These are phyloP conservation scores for Lethocerus indicus DNA, from an alignment of 1,140 invertebrate species.

Conservation along the genomic window DNA sequence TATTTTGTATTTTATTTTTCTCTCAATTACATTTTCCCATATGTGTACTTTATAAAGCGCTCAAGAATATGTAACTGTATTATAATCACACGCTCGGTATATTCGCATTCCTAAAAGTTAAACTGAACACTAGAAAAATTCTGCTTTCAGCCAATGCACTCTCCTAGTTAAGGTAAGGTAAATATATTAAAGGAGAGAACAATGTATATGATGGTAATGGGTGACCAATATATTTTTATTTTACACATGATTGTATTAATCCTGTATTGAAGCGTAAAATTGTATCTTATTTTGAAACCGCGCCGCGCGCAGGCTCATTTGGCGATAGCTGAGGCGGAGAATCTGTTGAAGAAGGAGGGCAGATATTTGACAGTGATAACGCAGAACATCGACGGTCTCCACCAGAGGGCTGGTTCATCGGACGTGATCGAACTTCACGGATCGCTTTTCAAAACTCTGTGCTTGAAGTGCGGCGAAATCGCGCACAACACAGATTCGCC, in stretches of 20 bases:
- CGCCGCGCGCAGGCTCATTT: constrained; percentile 73
- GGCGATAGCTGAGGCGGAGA: constrained; percentile 63
- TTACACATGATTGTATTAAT: not conserved
- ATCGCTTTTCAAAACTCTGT: constrained; percentile 66
- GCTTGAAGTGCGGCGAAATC: constrained; percentile 56
- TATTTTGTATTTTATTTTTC: no score
- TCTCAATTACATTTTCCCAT: no score
- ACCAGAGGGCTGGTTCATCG: constrained; percentile 61
- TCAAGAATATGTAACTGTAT: no score
- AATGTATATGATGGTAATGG: not conserved
- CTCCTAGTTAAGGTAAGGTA: no score
- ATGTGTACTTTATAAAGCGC: no score
- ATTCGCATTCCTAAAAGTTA: no score
- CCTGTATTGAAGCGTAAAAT: no score
- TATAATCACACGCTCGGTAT: no score
- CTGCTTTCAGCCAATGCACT: no score
- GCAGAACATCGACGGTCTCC: constrained; percentile 86
- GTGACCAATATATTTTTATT: not conserved
- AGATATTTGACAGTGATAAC: constrained; percentile 54
- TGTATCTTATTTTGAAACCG: no score
- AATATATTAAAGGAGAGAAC: no score
- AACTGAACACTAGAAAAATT: no score
- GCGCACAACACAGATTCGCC: constrained; percentile 54
- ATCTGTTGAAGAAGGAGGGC: constrained; percentile 34
- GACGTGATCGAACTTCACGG: constrained; percentile 82